A percentile compares a stretch with the other conserved stretches of the same genome.
These are phyloP conservation scores for Takifugu flavidus DNA, from an alignment of 2,113 vertebrate species.

Conservation along the genomic window DNA sequence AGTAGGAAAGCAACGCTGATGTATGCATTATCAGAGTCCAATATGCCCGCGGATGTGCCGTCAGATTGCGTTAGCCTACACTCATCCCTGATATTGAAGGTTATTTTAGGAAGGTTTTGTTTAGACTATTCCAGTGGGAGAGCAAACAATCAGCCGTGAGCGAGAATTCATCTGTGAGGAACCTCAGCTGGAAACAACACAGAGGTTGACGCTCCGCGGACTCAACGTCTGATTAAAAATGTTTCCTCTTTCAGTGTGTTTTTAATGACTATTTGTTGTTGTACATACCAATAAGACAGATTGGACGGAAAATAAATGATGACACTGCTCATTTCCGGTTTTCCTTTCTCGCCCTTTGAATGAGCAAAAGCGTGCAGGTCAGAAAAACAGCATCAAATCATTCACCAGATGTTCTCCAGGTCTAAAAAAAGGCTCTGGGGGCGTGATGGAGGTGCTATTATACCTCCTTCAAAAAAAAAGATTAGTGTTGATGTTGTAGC, in stretches of 20 bases:
- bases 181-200: slow-evolving; percentile 33
- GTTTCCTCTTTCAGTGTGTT: slow-evolving; percentile 1
- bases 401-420: slow-evolving; percentile 37
- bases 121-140: slow-evolving; percentile 11
- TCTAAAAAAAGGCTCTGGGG: slow-evolving; percentile 49
- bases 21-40: slow-evolving; percentile 15
- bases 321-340: slow-evolving; percentile 53
- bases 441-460: slow-evolving; percentile 18
- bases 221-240: slow-evolving; percentile 25
- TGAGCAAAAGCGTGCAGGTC: slow-evolving; percentile 31
- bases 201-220: slow-evolving; percentile 24
- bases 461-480: neutral
- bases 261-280: slow-evolving; percentile 34
- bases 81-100: neutral
- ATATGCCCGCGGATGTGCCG: slow-evolving; percentile 10
- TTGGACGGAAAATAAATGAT: slow-evolving; percentile 54
- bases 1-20: slow-evolving; percentile 26
- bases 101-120: slow-evolving; percentile 14
- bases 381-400: slow-evolving; percentile 40
- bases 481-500: no score
- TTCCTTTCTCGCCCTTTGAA: slow-evolving; percentile 23
- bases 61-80: slow-evolving; percentile 27
- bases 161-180: neutral
- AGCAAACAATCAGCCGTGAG: slow-evolving; percentile 20
- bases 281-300: slow-evolving; percentile 56